Percentiles rank a stretch among this genome's conserved stretches.
These are phyloP conservation scores for Silvanus unidentatus DNA, from an alignment of 2,888 invertebrate species.

Conservation along the genomic window DNA sequence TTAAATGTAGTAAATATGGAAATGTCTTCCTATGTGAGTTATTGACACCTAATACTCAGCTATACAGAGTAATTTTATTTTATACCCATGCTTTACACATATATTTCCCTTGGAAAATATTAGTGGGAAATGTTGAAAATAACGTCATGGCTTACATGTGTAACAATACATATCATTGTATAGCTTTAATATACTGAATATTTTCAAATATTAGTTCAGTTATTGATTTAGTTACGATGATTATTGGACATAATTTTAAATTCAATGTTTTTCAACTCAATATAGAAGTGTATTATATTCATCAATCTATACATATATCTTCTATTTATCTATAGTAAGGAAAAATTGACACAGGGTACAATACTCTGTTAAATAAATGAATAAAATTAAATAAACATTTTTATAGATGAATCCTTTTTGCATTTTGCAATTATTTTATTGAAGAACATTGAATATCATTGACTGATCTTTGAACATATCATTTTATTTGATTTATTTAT, in stretches of 20 bases:
- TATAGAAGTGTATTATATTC: background rate
- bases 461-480: slow-evolving; percentile 5
- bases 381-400: background rate
- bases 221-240: background rate
- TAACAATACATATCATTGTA: slow-evolving; percentile 43
- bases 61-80: slow-evolving; percentile 16
- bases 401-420: background rate
- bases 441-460: slow-evolving; percentile 3
- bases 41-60: slow-evolving; percentile 26
- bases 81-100: slow-evolving; percentile 19
- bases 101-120: slow-evolving; percentile 12
- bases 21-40: slow-evolving; percentile 46
- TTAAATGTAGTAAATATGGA: slow-evolving; percentile 39
- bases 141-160: slow-evolving; percentile 41
- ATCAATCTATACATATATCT: background rate
- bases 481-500: background rate
- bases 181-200: slow-evolving; percentile 38
- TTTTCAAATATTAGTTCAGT: background rate
- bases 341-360: too few species aligned
- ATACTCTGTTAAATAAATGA: background rate
- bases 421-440: background rate
- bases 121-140: slow-evolving; percentile 14
- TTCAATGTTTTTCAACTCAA: background rate
- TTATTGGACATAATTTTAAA: background rate
- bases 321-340: too few species aligned